These are phyloP conservation scores for Oxygymnocypris stewartii DNA, from an alignment of 2,113 vertebrate genomes.

Conservation along the genomic window DNA sequence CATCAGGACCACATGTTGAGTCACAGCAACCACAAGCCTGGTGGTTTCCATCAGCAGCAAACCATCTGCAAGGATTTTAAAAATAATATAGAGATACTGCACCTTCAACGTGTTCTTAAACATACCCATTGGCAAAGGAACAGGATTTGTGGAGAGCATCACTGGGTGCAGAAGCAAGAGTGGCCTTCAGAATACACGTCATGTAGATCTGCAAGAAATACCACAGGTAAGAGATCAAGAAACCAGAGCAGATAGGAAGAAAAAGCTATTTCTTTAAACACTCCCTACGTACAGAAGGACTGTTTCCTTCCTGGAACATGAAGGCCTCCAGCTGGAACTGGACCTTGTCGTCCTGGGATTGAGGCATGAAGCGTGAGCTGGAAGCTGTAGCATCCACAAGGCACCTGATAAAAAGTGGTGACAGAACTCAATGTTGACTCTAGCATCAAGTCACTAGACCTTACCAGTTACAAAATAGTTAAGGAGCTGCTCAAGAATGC, in stretches of 20 bases:
- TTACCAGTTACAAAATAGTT: too few relatives aligned
- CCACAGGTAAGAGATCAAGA: neutral
- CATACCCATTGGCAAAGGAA: slow-evolving; percentile 62
- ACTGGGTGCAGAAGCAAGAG: slow-evolving; percentile 13
- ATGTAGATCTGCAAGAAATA: slow-evolving; percentile 60
- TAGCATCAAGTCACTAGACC: neutral
- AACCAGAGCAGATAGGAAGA: too few relatives aligned
- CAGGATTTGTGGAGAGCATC: neutral
- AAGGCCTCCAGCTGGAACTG: slow-evolving; percentile 67
- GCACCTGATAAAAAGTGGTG: slow-evolving; percentile 50
- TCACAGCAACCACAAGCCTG: too few relatives aligned
- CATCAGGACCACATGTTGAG: too few relatives aligned
- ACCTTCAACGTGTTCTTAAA: neutral
- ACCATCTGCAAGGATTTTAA: too few relatives aligned
- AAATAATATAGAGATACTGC: too few relatives aligned
- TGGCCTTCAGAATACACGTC: slow-evolving; percentile 62
- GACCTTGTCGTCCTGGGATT: slow-evolving; percentile 50
- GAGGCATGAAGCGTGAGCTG: slow-evolving; percentile 62
- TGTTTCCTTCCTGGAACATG: slow-evolving; percentile 58
- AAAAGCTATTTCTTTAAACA: neutral
- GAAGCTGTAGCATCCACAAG: slow-evolving; percentile 64
- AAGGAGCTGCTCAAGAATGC: too few relatives aligned
- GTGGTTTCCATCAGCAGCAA: too few relatives aligned
- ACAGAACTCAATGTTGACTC: neutral
- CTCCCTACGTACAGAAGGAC: slow-evolving; percentile 36